Percentiles rank a stretch among this genome's conserved stretches.
These are phyloP conservation scores for Salvator merianae DNA, from an alignment of 2,113 vertebrate species.

Conservation along the genomic window DNA sequence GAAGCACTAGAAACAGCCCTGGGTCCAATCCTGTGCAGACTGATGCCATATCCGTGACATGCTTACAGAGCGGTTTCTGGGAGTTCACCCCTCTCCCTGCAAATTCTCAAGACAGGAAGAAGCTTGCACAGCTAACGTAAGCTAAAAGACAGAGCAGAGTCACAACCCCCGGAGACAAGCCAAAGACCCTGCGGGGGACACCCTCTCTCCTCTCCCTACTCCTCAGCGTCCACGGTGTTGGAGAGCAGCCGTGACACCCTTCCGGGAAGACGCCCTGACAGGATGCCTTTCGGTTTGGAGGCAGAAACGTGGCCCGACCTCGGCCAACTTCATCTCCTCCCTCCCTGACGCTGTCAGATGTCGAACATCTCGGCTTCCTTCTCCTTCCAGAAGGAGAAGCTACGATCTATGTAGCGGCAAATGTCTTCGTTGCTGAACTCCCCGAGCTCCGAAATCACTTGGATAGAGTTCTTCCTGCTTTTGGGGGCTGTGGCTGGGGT, in stretches of 20 bases:
- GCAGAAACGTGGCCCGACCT: background rate
- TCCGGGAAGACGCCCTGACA: background rate
- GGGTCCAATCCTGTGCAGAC: too few species aligned
- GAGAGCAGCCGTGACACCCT: background rate
- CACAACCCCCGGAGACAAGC: background rate
- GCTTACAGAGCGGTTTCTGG: too few species aligned
- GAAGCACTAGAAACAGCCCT: too few species aligned
- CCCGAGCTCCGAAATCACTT: slow-evolving; percentile 87
- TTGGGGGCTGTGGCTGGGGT: rapidly evolving
- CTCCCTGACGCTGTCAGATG: slow-evolving; percentile 73
- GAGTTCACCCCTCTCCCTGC: too few species aligned
- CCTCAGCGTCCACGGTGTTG: background rate
- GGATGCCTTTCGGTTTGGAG: background rate
- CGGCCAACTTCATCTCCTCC: background rate
- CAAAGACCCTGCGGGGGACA: too few species aligned
- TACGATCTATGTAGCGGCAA: slow-evolving; percentile 93
- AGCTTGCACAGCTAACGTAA: background rate
- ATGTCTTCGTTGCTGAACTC: slow-evolving; percentile 95
- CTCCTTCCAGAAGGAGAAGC: slow-evolving; percentile 98
- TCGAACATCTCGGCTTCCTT: slow-evolving; percentile 92
- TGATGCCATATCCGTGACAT: too few species aligned
- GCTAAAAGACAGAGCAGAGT: background rate
- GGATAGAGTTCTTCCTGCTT: slow-evolving; percentile 75
- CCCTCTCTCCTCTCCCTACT: background rate
- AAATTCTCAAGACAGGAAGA: background rate